Percentiles rank a stretch among this genome's conserved stretches.
These are phyloP conservation scores for Babylonia areolata DNA, from an alignment of 1,140 invertebrate species.

Conservation along the genomic window DNA sequence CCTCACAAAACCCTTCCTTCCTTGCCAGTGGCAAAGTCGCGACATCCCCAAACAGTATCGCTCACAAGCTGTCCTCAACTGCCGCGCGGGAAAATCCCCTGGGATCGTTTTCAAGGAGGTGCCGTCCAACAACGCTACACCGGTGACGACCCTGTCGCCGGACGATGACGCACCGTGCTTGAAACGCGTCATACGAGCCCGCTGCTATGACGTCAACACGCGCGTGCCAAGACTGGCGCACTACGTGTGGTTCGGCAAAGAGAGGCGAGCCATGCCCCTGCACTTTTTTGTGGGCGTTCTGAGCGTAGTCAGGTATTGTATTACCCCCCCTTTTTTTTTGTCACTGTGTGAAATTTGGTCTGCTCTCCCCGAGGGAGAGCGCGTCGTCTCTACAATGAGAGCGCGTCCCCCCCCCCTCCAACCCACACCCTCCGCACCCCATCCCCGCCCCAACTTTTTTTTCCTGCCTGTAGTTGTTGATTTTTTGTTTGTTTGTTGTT, in stretches of 20 bases:
- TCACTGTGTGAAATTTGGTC: too few species aligned
- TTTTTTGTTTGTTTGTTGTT: too few species aligned
- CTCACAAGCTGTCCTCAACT: background rate
- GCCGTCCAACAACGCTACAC: background rate
- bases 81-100: background rate
- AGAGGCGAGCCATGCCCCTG: background rate
- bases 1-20: background rate
- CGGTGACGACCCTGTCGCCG: slow-evolving; percentile 25
- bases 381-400: too few species aligned
- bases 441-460: too few species aligned
- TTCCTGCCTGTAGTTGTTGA: too few species aligned
- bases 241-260: slow-evolving; percentile 35
- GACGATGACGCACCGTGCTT: background rate
- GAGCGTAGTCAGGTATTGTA: slow-evolving; percentile 36
- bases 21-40: background rate
- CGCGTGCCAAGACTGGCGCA: slow-evolving; percentile 40
- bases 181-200: background rate
- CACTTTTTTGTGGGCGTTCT: slow-evolving; percentile 36
- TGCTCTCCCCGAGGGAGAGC: too few species aligned
- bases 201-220: slow-evolving; percentile 21
- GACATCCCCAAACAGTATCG: background rate
- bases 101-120: slow-evolving; percentile 6
- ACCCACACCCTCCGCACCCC: too few species aligned
- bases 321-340: too few species aligned
- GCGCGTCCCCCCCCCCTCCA: too few species aligned